Conservation (phyloP, 2,113 vertebrate genomes). For the Neomonachus schauinslandi region DNA sequence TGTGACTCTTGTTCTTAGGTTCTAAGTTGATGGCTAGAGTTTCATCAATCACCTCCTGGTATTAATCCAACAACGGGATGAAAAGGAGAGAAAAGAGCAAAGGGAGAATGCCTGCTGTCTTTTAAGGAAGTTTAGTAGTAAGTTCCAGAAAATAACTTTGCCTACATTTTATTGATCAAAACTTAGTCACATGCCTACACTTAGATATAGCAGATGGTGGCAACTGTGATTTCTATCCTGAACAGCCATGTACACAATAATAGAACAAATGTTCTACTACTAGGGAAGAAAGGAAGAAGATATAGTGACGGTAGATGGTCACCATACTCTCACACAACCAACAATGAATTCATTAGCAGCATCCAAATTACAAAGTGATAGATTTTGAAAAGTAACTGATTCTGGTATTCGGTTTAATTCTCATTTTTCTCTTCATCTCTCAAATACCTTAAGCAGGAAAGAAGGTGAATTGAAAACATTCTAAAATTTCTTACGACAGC, state of each 20-base stretch:
- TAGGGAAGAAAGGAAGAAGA: not conserved
- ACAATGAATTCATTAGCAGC: not conserved
- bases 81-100: not conserved
- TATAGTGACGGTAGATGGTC: not conserved
- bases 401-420: not conserved
- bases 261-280: not conserved
- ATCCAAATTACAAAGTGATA: not conserved
- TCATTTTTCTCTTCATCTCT: not conserved
- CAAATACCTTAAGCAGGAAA: not conserved
- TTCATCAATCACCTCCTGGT: not conserved
- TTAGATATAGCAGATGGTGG: not conserved
- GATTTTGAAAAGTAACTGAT: not conserved
- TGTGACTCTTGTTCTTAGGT: not conserved
- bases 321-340: not conserved
- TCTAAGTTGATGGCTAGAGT: not conserved
- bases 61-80: not conserved
- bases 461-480: not conserved
- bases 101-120: not conserved
- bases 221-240: not conserved
- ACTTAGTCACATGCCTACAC: not conserved
- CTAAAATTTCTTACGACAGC: slow-evolving; percentile 3
- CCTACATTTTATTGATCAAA: not conserved
- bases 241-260: not conserved
- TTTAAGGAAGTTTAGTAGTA: not conserved
- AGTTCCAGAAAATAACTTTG: not conserved